Evolutionary conservation across 2,113 vertebrate genomes (phyloP).

Genomic region (Talpa occidentalis): DNA sequence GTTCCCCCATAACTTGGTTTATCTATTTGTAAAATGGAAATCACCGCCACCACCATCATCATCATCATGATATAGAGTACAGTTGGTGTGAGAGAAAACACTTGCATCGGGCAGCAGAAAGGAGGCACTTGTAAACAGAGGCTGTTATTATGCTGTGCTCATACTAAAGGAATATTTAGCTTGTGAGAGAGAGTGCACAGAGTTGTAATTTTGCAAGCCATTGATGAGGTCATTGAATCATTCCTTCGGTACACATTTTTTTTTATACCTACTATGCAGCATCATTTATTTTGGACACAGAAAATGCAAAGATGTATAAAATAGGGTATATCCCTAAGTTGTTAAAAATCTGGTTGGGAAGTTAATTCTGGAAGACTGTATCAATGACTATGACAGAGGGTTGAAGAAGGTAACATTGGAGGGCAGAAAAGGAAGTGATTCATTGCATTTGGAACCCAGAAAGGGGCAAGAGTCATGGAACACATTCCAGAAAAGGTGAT

Average conservation of each 20-base stretch:
- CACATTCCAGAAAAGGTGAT: neutral
- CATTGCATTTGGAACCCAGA: neutral
- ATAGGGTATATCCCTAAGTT: neutral
- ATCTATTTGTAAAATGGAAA: constrained; percentile 35
- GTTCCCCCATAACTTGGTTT: constrained; percentile 25
- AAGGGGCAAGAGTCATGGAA: neutral
- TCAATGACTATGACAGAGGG: neutral
- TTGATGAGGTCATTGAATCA: neutral
- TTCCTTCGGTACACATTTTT: neutral
- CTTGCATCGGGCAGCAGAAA: neutral
- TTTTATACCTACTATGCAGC: neutral
- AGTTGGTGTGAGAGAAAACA: constrained; percentile 17
- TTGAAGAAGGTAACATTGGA: neutral
- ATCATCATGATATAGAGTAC: neutral
- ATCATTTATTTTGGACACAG: neutral
- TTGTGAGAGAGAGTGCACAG: neutral
- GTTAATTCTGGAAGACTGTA: constrained; percentile 32
- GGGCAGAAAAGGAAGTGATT: constrained; percentile 33
- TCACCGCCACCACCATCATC: neutral
- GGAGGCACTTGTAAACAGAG: neutral
- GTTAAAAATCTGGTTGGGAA: constrained; percentile 22
- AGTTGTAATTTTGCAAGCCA: neutral
- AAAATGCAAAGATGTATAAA: constrained; percentile 37
- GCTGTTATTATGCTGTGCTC: neutral
- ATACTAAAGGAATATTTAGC: neutral